phyloP scores from a whole-genome alignment of 2,113 vertebrate genomes.

The Benitochromis conjunctus region DNA sequence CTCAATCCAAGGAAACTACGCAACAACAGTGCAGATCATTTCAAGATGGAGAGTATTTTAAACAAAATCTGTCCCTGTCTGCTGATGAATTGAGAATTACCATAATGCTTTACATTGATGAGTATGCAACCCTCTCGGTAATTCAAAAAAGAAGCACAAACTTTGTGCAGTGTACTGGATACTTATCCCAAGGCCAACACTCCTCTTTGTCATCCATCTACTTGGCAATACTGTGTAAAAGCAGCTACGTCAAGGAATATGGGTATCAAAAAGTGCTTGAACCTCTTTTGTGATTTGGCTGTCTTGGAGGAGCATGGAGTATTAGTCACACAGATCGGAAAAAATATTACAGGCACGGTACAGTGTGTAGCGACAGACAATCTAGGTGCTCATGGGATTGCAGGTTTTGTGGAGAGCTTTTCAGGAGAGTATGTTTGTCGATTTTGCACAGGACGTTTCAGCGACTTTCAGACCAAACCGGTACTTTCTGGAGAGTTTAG shows the following conservation, averaged over 20 bases:
- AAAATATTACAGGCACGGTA: not conserved
- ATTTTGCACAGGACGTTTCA: not conserved
- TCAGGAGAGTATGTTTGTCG: not conserved
- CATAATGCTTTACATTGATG: not conserved
- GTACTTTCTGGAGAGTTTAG: constrained; percentile 15
- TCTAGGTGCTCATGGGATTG: not conserved
- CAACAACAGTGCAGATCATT: not conserved
- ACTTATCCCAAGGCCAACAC: not conserved
- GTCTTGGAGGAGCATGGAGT: not conserved
- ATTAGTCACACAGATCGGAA: not conserved
- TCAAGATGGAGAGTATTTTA: not conserved
- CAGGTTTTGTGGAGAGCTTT: constrained; percentile 5
- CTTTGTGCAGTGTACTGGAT: not conserved
- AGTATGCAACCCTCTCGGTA: not conserved
- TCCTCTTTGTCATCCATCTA: not conserved
- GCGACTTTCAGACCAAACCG: not conserved
- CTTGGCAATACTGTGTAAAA: not conserved
- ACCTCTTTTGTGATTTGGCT: not conserved
- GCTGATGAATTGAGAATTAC: not conserved
- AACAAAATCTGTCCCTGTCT: not conserved
- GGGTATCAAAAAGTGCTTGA: not conserved
- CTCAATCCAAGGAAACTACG: not conserved
- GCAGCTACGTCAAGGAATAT: not conserved
- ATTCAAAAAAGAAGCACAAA: not conserved
- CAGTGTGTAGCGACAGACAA: not conserved